Conservation (phyloP, 92 coral and sea anemone species). For the Ricordea florida region DNA sequence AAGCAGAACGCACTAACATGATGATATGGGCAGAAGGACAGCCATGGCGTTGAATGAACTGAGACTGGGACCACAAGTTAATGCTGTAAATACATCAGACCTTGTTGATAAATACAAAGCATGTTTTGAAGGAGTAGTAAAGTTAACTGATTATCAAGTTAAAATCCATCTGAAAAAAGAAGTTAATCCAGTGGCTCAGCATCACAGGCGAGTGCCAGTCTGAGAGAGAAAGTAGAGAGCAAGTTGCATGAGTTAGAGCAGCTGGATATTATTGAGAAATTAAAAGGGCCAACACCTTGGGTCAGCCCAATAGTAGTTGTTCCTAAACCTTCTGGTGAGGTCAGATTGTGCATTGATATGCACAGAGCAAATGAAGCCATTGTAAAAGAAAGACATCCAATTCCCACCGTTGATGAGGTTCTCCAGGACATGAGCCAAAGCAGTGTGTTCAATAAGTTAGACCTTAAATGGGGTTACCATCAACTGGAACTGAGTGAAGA, state of each 20-base stretch:
- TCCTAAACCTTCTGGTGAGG: constrained; percentile 22
- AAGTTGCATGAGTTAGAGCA: too few relatives aligned
- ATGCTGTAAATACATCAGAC: too few relatives aligned
- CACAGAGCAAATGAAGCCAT: constrained; percentile 24
- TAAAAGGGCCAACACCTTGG: constrained; percentile 50
- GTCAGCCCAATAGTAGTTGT: constrained; percentile 14
- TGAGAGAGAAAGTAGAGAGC: too few relatives aligned
- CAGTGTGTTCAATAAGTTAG: constrained; percentile 24
- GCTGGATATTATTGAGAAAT: too few relatives aligned
- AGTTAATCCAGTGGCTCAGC: too few relatives aligned
- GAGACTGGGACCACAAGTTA: background rate
- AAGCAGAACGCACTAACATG: too few relatives aligned
- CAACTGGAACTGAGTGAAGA: constrained; percentile 26
- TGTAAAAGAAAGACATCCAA: constrained; percentile 8
- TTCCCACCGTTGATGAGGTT: constrained; percentile 38
- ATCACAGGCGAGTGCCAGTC: too few relatives aligned
- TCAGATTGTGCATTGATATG: constrained; percentile 32
- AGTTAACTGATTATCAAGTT: background rate
- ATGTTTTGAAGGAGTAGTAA: constrained; percentile 9
- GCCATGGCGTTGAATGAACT: background rate
- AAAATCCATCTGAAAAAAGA: too few relatives aligned
- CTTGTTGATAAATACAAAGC: constrained; percentile 20
- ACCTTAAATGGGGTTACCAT: constrained; percentile 44
- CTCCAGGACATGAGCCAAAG: constrained; percentile 9
- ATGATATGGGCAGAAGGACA: constrained; percentile 26